These are phyloP conservation scores for Esox niger DNA, from an alignment of 2,113 vertebrate genomes.

Conservation along the genomic window DNA sequence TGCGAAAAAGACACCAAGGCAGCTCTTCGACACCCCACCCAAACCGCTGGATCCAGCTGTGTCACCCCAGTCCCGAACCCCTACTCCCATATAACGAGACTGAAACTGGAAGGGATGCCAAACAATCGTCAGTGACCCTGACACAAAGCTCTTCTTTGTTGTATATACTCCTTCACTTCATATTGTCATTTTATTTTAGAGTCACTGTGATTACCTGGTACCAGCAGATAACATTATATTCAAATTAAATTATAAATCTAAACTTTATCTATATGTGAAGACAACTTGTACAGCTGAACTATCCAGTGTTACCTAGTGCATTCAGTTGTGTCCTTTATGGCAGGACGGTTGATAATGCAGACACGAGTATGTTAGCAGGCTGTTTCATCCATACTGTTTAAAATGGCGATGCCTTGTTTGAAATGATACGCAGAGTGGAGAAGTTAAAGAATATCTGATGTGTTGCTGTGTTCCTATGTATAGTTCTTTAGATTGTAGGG, in stretches of 20 bases:
- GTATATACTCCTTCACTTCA: conserved; percentile 59
- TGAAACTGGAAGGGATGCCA: conserved; percentile 51
- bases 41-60: conserved; percentile 24
- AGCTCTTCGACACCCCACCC: conserved; percentile 43
- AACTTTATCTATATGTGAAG: conserved; percentile 66
- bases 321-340: conserved; percentile 52
- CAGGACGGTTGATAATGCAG: conserved; percentile 46
- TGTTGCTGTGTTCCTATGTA: conserved; percentile 64
- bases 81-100: too few species aligned
- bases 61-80: conserved; percentile 18
- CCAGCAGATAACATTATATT: conserved; percentile 78
- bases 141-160: conserved; percentile 51
- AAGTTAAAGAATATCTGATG: conserved; percentile 44
- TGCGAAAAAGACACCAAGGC: conserved; percentile 55
- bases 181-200: conserved; percentile 71
- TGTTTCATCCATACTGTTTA: conserved; percentile 46
- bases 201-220: conserved; percentile 81
- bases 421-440: conserved; percentile 46
- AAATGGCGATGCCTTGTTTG: conserved; percentile 49
- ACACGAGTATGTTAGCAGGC: conserved; percentile 32
- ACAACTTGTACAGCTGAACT: conserved; percentile 64
- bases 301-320: conserved; percentile 61
- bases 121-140: conserved; percentile 47
- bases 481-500: conserved; percentile 70
- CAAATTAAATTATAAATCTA: conserved; percentile 69